Base-by-base conservation (phyloP, 1,140 invertebrate genomes). In the Leguminivora glycinivorella region DNA sequence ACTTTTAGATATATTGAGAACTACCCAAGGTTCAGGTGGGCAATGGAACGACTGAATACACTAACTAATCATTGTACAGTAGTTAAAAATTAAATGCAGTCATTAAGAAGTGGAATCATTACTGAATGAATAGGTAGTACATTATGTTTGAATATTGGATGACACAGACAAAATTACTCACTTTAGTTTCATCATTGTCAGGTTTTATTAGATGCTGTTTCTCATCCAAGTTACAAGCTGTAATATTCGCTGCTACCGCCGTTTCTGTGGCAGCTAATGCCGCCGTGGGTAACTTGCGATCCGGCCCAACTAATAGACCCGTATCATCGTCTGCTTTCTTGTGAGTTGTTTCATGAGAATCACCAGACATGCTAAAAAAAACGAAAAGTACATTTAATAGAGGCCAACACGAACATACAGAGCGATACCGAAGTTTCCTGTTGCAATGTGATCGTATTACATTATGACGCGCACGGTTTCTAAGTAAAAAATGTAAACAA, bases 351-450 rank as follows among this genome's bases (percentile, higher is more conserved):
- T 80, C 74, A 68, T 83, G 67, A 14, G 84, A 86, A 71, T 87
- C 84, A 38, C 83, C 86, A 71, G 86, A 85, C 84, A 90, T 90
- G 63, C 86, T 90, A 72, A 47, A 82, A 83, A 76, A 60, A 56
- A 70, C 70, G 76, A 58, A 70, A n/a, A 71, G 1, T 38, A 43
- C 5, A 38, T 40, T 22, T 24, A 2, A 67, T 5, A 40, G 22
- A 17, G 34, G 2, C 40, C 31, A 24, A n/a, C 4, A 22, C 22
- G 31, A 43, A 12, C 4, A 34, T 67, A 67, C 26, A 38, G 17
- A 5, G n/a, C 19, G n/a, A n/a, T 67, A 12, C 9, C 26, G 10
- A 67, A 40, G 66, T 43, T 25, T 67, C 66, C 12, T 38, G 19
- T 24, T 67, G 9, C 31, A 52, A 10, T 17, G 26, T 29, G 26